Percentiles rank a stretch among this genome's conserved stretches.
phyloP scores from a whole-genome alignment of 2,797 vertebrate genomes.

The Allobates femoralis region DNA sequence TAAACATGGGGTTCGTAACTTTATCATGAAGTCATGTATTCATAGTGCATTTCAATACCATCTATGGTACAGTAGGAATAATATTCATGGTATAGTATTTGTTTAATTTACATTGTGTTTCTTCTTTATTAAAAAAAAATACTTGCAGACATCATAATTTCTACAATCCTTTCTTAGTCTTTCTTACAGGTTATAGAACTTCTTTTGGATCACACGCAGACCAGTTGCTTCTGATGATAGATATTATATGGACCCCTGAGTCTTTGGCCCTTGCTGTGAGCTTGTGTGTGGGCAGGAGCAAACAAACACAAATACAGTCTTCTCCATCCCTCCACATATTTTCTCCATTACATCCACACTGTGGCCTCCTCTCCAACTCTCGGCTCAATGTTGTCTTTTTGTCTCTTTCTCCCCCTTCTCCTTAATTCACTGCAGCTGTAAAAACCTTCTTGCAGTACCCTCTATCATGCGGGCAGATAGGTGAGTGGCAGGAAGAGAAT shows the following conservation, averaged over 20 bases:
- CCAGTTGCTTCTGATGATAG: conserved; percentile 65
- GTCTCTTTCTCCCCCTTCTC: conserved; percentile 75
- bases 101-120: neutral
- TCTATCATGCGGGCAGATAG: conserved; percentile 78
- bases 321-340: conserved; percentile 72
- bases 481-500: conserved; percentile 79
- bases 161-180: neutral
- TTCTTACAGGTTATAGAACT: neutral
- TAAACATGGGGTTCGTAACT: no score
- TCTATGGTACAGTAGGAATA: no score
- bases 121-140: neutral
- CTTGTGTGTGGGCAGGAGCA: conserved; percentile 69
- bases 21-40: no score
- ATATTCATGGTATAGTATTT: neutral
- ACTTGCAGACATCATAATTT: neutral
- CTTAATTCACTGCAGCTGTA: conserved; percentile 88
- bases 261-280: conserved; percentile 62
- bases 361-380: conserved; percentile 77
- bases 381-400: conserved; percentile 80
- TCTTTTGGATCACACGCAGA: neutral
- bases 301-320: conserved; percentile 64
- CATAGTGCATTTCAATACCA: no score
- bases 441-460: conserved; percentile 81
- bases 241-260: conserved; percentile 64
- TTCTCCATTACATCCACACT: conserved; percentile 78